phyloP scores from a whole-genome alignment of 2,797 vertebrate genomes.

The Botia almorhae region DNA sequence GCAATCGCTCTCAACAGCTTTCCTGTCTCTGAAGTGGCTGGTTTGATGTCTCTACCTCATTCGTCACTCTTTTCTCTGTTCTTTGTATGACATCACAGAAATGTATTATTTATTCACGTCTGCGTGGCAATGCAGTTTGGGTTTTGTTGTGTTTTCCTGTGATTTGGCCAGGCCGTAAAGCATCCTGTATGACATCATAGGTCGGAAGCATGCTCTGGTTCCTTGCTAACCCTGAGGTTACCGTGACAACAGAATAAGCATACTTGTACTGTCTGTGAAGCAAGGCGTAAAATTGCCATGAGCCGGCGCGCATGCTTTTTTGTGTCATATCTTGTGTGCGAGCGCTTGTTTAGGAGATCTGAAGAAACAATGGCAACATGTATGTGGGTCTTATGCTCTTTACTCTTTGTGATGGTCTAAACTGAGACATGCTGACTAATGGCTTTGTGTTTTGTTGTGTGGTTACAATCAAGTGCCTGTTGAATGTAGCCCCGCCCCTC shows the following conservation, averaged over 20 bases:
- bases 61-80: slow-evolving; percentile 56
- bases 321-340: slow-evolving; percentile 63
- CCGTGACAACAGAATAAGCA: slow-evolving; percentile 59
- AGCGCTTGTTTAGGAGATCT: slow-evolving; percentile 55
- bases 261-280: slow-evolving; percentile 65
- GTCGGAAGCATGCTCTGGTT: slow-evolving; percentile 72
- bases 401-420: slow-evolving; percentile 60
- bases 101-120: slow-evolving; percentile 62
- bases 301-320: slow-evolving; percentile 71
- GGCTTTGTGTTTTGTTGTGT: slow-evolving; percentile 68
- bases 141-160: slow-evolving; percentile 16
- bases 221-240: slow-evolving; percentile 60
- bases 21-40: slow-evolving; percentile 55
- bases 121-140: slow-evolving; percentile 29
- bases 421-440: slow-evolving; percentile 68
- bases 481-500: slow-evolving; percentile 61
- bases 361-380: slow-evolving; percentile 23
- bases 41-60: slow-evolving; percentile 79
- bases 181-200: slow-evolving; percentile 62
- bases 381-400: slow-evolving; percentile 66
- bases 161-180: slow-evolving; percentile 52
- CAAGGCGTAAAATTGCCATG: slow-evolving; percentile 68
- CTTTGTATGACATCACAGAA: slow-evolving; percentile 58
- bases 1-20: slow-evolving; percentile 20
- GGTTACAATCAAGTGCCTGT: slow-evolving; percentile 83